Evolutionary conservation across 2,113 vertebrate genomes (phyloP).

Genomic region (Patagioenas fasciata): DNA sequence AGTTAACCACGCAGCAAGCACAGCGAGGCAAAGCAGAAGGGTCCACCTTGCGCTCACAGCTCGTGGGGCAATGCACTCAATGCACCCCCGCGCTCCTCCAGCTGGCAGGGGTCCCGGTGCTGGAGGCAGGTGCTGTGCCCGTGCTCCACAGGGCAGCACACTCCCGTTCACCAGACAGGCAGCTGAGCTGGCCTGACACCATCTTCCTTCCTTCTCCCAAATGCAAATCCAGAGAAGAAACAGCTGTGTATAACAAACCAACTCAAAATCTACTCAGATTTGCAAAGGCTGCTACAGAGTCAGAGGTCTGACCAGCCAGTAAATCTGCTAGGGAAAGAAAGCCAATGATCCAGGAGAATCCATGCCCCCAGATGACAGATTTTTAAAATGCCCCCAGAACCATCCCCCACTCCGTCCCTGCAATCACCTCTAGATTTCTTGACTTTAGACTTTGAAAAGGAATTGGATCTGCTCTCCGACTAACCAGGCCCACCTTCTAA

Average conservation of each 20-base stretch:
- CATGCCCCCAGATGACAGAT: neutral
- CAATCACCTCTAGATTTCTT: neutral
- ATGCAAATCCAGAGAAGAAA: neutral
- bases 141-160: neutral
- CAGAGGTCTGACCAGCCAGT: neutral
- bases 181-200: neutral
- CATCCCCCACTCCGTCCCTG: neutral
- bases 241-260: neutral
- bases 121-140: neutral
- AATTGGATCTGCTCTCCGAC: too few species aligned
- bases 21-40: neutral
- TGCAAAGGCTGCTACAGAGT: neutral
- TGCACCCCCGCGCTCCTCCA: rapidly evolving
- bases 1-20: neutral
- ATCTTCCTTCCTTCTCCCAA: neutral
- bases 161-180: rapidly evolving
- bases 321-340: neutral
- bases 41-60: neutral
- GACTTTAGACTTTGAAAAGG: too few species aligned
- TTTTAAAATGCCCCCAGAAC: neutral
- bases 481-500: neutral
- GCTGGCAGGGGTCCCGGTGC: neutral
- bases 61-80: neutral
- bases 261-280: neutral
- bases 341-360: neutral